Evolutionary conservation across 2,888 invertebrate species (phyloP), one percentile per base, ranked within the genome.

Genomic region (Seira musarum): DNA sequence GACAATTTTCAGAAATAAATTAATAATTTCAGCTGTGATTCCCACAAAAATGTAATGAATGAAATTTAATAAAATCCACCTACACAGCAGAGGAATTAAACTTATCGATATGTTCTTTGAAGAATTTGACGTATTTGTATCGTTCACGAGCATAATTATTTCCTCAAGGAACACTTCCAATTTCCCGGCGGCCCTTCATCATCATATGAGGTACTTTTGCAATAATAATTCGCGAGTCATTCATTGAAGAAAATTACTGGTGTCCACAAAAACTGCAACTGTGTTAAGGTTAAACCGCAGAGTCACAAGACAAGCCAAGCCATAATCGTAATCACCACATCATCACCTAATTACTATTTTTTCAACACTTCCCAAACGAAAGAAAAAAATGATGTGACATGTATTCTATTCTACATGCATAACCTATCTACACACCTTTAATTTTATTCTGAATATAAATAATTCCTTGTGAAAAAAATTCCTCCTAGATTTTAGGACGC

Each of bases 231-330:
- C 3, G 17, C 10, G 35, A 25, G 40, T 25, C 22, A 49, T 49
- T 40, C 68, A 57, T 71, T 61, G 17, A 19, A 53, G 35, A 21
- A 60, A 76, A 76, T 76, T 70, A 69, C 53, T 64, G 53, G 68
- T 76, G 76, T 76, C 76, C 76, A 40, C 40, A 40, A 6, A 40
- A 40, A 40, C 13, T 13, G 69, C 69, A 76, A 76, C 65, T 76
- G 35, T 76, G 76, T 76, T 76, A 76, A 76, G 76, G 76, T 76
- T 76, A 76, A 76, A 69, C 68, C 63, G 69, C 57, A n/a, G 40
- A 40, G 40, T 13, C 40, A 40, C 40, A 40, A 40, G 40, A 40
- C 40, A 40, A 40, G 13, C n/a, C n/a, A n/a, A n/a, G n/a, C n/a
- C 13, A 13, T 40, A 40, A 40, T 6, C 40, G 40, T 40, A 6